Percentiles rank a stretch among this genome's conserved stretches.
phyloP scores from a whole-genome alignment of 2,888 invertebrate species.

The Spilosoma lubricipeda region DNA sequence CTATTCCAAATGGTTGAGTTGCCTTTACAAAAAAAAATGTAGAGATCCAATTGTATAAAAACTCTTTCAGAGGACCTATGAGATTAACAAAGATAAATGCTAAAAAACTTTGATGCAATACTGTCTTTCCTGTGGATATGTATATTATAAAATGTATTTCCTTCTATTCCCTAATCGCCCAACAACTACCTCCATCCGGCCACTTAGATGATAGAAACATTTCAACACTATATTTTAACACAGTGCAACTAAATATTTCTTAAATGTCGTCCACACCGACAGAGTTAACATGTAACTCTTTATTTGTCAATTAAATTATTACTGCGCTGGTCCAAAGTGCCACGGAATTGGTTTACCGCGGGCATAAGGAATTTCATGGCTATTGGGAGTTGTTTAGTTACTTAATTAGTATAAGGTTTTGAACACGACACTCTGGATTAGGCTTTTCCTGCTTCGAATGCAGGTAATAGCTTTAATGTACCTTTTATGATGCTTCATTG shows the following conservation, averaged over 20 bases:
- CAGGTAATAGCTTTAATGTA: constrained; percentile 65
- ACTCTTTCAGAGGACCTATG: too few species aligned
- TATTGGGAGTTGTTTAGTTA: constrained; percentile 78
- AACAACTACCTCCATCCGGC: constrained; percentile 18
- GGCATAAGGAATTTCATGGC: constrained; percentile 82
- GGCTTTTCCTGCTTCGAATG: constrained; percentile 59
- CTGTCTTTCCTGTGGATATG: too few species aligned
- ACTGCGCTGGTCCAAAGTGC: constrained; percentile 71
- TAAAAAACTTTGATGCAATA: not conserved
- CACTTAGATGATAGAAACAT: constrained; percentile 44
- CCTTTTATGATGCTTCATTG: constrained; percentile 72
- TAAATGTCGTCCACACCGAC: constrained; percentile 63
- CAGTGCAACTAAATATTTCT: constrained; percentile 58
- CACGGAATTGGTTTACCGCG: constrained; percentile 80
- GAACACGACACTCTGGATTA: constrained; percentile 69
- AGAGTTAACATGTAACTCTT: constrained; percentile 67
- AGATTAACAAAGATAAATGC: not conserved
- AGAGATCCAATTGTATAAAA: not conserved
- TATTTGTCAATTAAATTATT: constrained; percentile 80
- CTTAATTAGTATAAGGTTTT: constrained; percentile 78
- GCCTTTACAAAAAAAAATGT: too few species aligned
- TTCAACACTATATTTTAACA: constrained; percentile 56
- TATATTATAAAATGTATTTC: too few species aligned
- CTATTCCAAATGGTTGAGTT: too few species aligned
- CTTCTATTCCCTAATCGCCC: not conserved